Conservation (phyloP, 2,797 vertebrate species). For the Peromyscus aztecus region DNA sequence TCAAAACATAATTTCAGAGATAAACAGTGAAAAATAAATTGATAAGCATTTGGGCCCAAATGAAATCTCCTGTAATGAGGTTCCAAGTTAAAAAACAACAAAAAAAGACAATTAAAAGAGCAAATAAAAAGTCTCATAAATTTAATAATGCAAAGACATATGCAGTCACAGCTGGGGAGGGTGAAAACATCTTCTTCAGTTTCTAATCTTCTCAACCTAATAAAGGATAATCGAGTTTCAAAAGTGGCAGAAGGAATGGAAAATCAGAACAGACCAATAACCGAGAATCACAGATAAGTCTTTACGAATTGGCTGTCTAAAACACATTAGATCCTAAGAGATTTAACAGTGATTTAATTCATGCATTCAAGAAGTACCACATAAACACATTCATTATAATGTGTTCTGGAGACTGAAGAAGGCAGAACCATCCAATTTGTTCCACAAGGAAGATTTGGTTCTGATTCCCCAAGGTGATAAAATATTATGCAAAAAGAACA, state of each 20-base stretch:
- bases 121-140: slow-evolving; percentile 67
- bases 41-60: slow-evolving; percentile 25
- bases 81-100: slow-evolving; percentile 38
- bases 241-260: slow-evolving; percentile 60
- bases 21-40: slow-evolving; percentile 47
- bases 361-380: slow-evolving; percentile 62
- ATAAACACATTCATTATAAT: slow-evolving; percentile 33
- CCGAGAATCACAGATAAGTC: slow-evolving; percentile 14
- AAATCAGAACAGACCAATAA: slow-evolving; percentile 55
- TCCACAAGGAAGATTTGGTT: slow-evolving; percentile 12
- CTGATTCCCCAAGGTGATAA: slow-evolving; percentile 15
- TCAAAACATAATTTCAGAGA: slow-evolving; percentile 50
- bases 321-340: slow-evolving; percentile 48
- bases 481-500: slow-evolving; percentile 29
- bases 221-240: slow-evolving; percentile 62
- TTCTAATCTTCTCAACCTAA: slow-evolving; percentile 60
- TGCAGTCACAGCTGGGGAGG: slow-evolving; percentile 29
- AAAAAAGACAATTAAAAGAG: slow-evolving; percentile 57
- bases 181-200: slow-evolving; percentile 44
- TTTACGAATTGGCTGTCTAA: slow-evolving; percentile 10
- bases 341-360: slow-evolving; percentile 56
- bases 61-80: slow-evolving; percentile 53
- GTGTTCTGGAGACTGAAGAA: neutral
- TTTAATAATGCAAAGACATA: slow-evolving; percentile 65
- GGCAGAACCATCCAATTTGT: slow-evolving; percentile 25